phyloP scores from a whole-genome alignment of 2,113 vertebrate species.

The Ictalurus punctatus region DNA sequence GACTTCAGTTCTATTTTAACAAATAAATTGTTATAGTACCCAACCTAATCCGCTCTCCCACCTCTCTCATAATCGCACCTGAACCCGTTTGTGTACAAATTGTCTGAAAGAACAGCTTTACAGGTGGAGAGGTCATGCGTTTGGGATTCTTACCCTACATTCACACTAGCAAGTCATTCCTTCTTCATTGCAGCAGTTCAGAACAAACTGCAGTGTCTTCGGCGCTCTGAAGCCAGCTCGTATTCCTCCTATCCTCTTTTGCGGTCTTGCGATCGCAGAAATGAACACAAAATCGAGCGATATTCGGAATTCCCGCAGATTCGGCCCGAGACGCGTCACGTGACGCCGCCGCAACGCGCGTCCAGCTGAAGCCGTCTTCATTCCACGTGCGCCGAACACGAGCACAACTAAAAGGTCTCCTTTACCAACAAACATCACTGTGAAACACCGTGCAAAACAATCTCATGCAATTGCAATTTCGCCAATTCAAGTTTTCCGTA shows the following conservation, averaged over 20 bases:
- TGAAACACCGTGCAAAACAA: no score
- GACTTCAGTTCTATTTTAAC: neutral
- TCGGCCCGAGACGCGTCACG: no score
- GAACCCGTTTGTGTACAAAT: neutral
- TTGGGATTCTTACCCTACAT: neutral
- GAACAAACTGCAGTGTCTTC: neutral
- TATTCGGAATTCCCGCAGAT: no score
- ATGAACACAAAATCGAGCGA: no score
- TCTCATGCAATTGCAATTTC: no score
- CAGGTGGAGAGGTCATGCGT: neutral
- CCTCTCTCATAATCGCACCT: neutral
- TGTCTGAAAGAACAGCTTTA: neutral
- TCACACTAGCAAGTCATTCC: neutral
- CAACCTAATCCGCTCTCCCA: neutral
- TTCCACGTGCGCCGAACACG: no score
- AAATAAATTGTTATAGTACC: neutral
- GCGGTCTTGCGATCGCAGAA: neutral
- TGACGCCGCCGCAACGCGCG: no score
- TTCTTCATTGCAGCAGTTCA: neutral
- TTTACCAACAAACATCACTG: no score
- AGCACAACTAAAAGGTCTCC: no score
- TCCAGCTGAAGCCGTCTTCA: no score
- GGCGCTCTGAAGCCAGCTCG: neutral
- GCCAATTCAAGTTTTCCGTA: neutral
- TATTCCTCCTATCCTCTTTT: neutral